Base-by-base conservation (phyloP, 2,888 invertebrate genomes). In the Caenorhabditis afra region DNA sequence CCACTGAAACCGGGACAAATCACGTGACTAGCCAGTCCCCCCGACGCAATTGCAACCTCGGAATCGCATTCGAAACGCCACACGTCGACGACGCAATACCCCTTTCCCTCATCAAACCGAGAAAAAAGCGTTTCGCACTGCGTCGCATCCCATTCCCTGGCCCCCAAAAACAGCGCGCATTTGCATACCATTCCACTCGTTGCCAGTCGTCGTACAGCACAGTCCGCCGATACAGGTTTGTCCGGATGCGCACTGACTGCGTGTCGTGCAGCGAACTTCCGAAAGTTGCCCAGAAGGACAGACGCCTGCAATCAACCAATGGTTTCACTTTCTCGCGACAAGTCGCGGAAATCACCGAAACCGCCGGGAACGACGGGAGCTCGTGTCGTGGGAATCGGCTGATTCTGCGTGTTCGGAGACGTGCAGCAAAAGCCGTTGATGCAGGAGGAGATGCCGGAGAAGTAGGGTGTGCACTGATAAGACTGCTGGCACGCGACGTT, bases 191-290 rank as follows among this genome's bases (percentile, higher is more conserved):
- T 80, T 74, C 77, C 81, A 85, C 65, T 89, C 87, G 50, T 88
- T 82, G 29, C 81, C 83, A 5, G 85, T 87, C 10, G 77, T 70
- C 39, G 86, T 83, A 75, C 89, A 89, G 75, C 89, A 89, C 14
- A 89, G 81, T 20, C 89, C 89, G 50, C 86, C 87, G 67, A 88
- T 83, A 77, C 89, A 89, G 39, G 76, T 81, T 70, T 88, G 85
- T 3, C 85, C 83, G 12, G 77, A 59, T 3, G 83, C 82, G 50
- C 89, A 89, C 52, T 89, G 87, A 0, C 81, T 86, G 14, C 68
- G 70, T 3, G 83, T 81, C n/a, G 81, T 84, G 78, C 88, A 89
- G 4, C 85, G 68, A 2, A 88, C 85, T 59, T 86, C 86, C 1
- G 86, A 87, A 3, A 79, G 75, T 67, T 87, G 85, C 1, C 89